Conservation (phyloP, 2,888 invertebrate genomes). For the Mesorhabditis sp. region DNA sequence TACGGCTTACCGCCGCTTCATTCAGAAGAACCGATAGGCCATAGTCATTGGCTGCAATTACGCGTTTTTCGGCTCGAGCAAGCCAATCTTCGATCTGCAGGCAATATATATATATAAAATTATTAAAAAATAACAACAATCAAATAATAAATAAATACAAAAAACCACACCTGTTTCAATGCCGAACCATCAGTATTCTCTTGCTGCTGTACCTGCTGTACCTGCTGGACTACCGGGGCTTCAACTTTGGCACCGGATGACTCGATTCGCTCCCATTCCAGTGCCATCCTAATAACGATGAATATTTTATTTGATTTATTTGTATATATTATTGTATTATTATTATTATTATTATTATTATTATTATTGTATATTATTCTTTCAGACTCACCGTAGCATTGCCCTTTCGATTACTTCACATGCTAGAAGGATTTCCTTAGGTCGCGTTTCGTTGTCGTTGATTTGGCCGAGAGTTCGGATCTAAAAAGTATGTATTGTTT, state of each 20-base stretch:
- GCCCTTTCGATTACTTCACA: conserved; percentile 61
- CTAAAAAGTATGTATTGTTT: conserved; percentile 55
- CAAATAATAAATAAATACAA: background rate
- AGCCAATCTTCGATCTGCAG: conserved; percentile 34
- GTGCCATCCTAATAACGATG: conserved; percentile 32
- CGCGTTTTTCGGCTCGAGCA: conserved; percentile 27
- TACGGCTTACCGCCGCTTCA: conserved; percentile 31
- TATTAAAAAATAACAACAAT: background rate
- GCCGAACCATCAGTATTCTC: background rate
- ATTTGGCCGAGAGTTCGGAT: conserved; percentile 73
- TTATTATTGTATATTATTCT: background rate
- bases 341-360: background rate
- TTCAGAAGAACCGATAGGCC: conserved; percentile 28
- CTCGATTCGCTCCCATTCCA: conserved; percentile 49
- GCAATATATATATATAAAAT: background rate
- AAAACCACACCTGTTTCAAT: background rate
- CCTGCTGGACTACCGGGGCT: background rate
- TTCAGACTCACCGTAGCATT: conserved; percentile 40
- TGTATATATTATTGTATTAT: background rate
- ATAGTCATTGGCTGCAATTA: conserved; percentile 33
- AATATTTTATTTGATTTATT: conserved; percentile 2
- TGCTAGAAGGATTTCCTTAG: conserved; percentile 62
- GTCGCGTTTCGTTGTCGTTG: conserved; percentile 69
- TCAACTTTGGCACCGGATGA: background rate
- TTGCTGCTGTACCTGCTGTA: background rate